phyloP scores from a whole-genome alignment of 2,797 vertebrate species.

The Pipistrellus pygmaeus region DNA sequence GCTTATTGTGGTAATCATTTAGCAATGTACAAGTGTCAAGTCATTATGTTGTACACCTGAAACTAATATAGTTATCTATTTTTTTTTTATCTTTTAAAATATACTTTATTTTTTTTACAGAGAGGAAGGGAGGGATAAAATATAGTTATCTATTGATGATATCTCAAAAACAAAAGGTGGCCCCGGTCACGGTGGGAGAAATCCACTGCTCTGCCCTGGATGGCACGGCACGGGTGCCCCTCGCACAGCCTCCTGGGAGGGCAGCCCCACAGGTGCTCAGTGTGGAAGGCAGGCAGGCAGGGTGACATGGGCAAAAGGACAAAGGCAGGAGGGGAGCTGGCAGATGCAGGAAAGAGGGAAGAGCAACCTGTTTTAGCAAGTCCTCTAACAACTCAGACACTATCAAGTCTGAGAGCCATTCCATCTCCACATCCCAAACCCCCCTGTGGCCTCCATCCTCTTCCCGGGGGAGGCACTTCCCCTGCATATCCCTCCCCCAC shows the following conservation, averaged over 20 bases:
- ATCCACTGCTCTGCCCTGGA: background rate
- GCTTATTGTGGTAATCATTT: background rate
- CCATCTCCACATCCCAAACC: background rate
- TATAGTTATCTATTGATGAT: too few relatives aligned
- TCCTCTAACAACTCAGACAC: background rate
- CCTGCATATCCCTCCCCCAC: background rate
- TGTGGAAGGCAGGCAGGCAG: background rate
- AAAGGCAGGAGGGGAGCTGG: background rate
- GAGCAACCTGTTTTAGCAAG: background rate
- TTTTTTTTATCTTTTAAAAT: too few relatives aligned
- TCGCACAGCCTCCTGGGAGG: background rate
- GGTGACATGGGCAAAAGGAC: background rate
- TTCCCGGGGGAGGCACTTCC: background rate
- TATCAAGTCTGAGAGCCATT: background rate
- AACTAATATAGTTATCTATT: background rate
- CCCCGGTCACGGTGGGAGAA: too few relatives aligned
- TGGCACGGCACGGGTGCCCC: too few relatives aligned
- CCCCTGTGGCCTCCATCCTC: background rate
- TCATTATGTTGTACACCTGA: background rate
- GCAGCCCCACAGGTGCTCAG: background rate
- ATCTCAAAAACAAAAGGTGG: background rate
- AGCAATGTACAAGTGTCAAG: background rate
- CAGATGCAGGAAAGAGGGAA: background rate
- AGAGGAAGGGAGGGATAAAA: too few relatives aligned
- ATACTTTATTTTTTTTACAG: too few relatives aligned